Conservation (phyloP, 1,140 invertebrate genomes). For the Achatina immaculata region DNA sequence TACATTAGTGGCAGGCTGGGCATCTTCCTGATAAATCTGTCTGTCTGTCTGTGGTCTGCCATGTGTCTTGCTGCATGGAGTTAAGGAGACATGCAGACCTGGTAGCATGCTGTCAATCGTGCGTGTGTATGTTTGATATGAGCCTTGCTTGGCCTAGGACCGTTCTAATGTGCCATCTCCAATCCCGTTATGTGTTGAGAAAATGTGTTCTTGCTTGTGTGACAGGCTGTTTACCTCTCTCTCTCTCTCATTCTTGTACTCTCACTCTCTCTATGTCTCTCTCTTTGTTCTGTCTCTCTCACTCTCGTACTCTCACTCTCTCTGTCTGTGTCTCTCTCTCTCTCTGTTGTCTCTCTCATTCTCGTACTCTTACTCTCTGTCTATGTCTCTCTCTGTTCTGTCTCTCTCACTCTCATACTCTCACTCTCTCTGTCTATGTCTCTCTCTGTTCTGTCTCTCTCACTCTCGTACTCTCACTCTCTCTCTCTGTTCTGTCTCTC, state of each 20-base stretch:
- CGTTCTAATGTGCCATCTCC: not conserved
- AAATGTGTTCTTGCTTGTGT: too few species aligned
- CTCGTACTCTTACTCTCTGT: not conserved
- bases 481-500: not conserved
- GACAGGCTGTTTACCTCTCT: too few species aligned
- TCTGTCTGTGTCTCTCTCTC: not conserved
- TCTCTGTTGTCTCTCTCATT: not conserved
- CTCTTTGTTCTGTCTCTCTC: not conserved
- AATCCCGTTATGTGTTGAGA: not conserved
- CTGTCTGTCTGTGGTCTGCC: not conserved
- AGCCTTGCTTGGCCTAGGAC: conserved; percentile 13
- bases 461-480: not conserved
- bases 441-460: not conserved
- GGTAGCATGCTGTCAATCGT: conserved; percentile 28
- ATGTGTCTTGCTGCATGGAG: conserved; percentile 26
- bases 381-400: not conserved
- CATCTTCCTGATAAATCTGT: not conserved
- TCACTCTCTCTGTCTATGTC: too few species aligned
- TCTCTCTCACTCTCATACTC: too few species aligned
- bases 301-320: not conserved
- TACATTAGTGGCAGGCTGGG: too few species aligned
- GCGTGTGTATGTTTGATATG: not conserved
- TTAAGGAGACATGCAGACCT: conserved; percentile 22
- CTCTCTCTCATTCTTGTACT: too few species aligned
- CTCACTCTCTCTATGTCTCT: too few species aligned